phyloP scores from a whole-genome alignment of 2,113 vertebrate genomes.

The Callorhinus ursinus region DNA sequence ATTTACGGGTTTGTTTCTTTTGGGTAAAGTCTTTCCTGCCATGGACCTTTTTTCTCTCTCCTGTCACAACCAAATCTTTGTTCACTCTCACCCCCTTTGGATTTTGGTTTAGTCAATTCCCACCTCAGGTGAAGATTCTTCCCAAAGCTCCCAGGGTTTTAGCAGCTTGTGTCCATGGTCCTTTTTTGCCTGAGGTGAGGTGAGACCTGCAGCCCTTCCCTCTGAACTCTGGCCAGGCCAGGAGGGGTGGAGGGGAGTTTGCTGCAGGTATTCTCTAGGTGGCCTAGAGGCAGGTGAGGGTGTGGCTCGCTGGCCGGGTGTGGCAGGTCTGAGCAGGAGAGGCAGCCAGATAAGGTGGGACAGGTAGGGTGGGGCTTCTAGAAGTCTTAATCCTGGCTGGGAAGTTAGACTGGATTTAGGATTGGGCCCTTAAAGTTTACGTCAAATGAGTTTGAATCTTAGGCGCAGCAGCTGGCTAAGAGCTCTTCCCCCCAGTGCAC shows the following conservation, averaged over 20 bases:
- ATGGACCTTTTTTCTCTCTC: neutral
- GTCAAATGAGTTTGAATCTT: neutral
- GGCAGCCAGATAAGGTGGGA: neutral
- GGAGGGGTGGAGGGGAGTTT: neutral
- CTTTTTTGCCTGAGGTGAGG: neutral
- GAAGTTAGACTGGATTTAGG: neutral
- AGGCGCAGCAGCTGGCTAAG: neutral
- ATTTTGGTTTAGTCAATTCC: neutral
- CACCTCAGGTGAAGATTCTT: neutral
- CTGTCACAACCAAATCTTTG: neutral
- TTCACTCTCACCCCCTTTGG: neutral
- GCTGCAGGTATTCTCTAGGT: neutral
- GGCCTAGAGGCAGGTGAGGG: conserved; percentile 31
- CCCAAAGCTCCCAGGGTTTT: neutral
- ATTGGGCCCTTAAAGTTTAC: neutral
- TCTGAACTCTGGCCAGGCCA: neutral
- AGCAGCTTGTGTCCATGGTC: too few relatives aligned
- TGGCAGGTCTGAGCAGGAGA: neutral
- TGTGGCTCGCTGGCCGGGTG: neutral
- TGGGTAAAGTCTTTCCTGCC: neutral
- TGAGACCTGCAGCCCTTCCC: neutral
- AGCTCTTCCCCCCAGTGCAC: neutral
- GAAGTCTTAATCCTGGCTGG: neutral
- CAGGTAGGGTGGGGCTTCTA: conserved; percentile 1
- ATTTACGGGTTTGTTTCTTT: neutral